phyloP scores from a whole-genome alignment of 2,113 vertebrate genomes.

The Cyanocitta stelleri region DNA sequence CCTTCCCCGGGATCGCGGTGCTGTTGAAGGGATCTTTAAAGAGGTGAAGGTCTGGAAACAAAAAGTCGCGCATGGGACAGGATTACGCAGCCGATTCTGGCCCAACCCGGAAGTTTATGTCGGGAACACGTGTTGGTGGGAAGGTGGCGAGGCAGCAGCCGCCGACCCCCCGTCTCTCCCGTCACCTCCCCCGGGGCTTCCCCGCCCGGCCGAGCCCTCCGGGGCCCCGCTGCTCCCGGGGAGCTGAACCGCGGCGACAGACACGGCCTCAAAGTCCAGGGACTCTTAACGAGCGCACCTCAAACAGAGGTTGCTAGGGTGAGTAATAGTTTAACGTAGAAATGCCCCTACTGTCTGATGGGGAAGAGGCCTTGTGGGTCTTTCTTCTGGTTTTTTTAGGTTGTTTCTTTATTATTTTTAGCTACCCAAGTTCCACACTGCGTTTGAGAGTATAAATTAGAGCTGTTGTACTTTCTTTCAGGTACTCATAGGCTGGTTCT shows the following conservation, averaged over 20 bases:
- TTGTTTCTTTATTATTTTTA: background rate
- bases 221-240: background rate
- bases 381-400: background rate
- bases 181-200: background rate
- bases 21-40: background rate
- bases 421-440: fast-evolving
- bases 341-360: background rate
- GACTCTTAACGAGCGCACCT: background rate
- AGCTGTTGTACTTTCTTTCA: background rate
- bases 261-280: conserved; percentile 29
- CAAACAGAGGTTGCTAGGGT: conserved; percentile 41
- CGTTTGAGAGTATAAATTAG: background rate
- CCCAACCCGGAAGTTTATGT: conserved; percentile 83
- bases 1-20: background rate
- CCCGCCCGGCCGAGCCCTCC: background rate
- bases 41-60: conserved; percentile 1
- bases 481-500: fast-evolving
- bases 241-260: background rate
- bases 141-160: conserved; percentile 28
- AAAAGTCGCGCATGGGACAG: conserved; percentile 28
- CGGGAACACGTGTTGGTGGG: conserved; percentile 73
- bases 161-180: background rate
- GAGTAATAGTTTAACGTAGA: conserved; percentile 30
- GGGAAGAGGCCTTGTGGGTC: background rate
- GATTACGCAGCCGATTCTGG: conserved; percentile 68